Evolutionary conservation across 92 coral and sea anemone species (phyloP).

Genomic region (Bergia sp.): DNA sequence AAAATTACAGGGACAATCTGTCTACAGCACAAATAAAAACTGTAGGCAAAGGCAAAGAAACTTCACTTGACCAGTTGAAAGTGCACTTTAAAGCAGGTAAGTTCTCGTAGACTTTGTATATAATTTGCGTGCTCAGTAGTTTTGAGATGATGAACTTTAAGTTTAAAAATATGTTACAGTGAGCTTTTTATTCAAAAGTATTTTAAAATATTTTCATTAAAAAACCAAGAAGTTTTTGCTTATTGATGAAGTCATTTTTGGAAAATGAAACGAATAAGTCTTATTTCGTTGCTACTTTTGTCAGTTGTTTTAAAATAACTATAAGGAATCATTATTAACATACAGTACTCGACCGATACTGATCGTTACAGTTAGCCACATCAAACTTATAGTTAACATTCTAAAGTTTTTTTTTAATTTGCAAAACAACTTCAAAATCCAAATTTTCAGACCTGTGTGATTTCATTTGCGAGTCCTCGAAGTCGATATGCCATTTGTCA

Average conservation of each 20-base stretch:
- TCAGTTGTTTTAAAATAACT: not conserved
- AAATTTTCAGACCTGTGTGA: not conserved
- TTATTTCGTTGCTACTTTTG: not conserved
- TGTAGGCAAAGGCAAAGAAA: not conserved
- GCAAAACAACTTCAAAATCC: not conserved
- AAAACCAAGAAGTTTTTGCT: not conserved
- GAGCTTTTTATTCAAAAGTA: not conserved
- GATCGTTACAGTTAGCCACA: not conserved
- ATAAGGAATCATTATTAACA: too few species aligned
- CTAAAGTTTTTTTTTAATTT: too few species aligned
- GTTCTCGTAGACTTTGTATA: not conserved
- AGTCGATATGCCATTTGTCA: not conserved
- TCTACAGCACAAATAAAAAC: not conserved
- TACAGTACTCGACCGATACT: too few species aligned
- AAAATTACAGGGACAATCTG: not conserved
- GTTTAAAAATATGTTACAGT: too few species aligned
- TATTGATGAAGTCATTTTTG: not conserved
- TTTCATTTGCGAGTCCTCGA: not conserved
- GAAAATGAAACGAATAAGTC: not conserved
- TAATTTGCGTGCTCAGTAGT: too few species aligned
- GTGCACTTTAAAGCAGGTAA: not conserved
- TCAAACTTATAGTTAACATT: too few species aligned
- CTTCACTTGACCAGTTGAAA: not conserved
- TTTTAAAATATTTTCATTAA: not conserved
- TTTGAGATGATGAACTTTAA: too few species aligned